Evolutionary conservation across 1,140 invertebrate genomes (phyloP).

Genomic region (Eriosoma lanigerum): DNA sequence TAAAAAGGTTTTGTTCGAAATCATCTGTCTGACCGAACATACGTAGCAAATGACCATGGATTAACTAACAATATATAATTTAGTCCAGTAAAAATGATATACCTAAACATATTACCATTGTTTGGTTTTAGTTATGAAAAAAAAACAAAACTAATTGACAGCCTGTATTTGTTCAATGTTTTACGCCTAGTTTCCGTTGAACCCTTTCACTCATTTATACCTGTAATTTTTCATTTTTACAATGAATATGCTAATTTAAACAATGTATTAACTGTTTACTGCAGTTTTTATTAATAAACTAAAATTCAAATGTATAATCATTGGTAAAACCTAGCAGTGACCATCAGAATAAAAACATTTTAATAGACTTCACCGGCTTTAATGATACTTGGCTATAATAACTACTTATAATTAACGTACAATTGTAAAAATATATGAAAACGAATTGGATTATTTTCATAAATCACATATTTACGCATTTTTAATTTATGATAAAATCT

Average conservation of each 20-base stretch:
- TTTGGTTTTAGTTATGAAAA: not conserved
- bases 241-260: too few species aligned
- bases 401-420: too few species aligned
- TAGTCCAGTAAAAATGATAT: not conserved
- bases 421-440: too few species aligned
- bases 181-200: not conserved
- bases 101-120: too few species aligned
- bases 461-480: too few species aligned
- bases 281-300: not conserved
- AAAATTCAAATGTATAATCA: not conserved
- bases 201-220: not conserved
- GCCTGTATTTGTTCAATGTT: not conserved
- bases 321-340: too few species aligned
- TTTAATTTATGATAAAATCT: too few species aligned
- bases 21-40: conserved; percentile 4
- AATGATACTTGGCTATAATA: too few species aligned
- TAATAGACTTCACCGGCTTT: too few species aligned
- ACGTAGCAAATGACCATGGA: conserved; percentile 2
- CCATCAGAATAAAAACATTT: too few species aligned
- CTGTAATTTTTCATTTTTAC: not conserved
- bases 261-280: too few species aligned
- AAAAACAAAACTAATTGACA: conserved; percentile 13
- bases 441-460: too few species aligned
- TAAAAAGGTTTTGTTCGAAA: conserved; percentile 29
- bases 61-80: not conserved